Percentiles rank a stretch among this genome's conserved stretches.
Evolutionary conservation across 1,140 invertebrate species (phyloP).

Genomic region (Acromyrmex echinatior): DNA sequence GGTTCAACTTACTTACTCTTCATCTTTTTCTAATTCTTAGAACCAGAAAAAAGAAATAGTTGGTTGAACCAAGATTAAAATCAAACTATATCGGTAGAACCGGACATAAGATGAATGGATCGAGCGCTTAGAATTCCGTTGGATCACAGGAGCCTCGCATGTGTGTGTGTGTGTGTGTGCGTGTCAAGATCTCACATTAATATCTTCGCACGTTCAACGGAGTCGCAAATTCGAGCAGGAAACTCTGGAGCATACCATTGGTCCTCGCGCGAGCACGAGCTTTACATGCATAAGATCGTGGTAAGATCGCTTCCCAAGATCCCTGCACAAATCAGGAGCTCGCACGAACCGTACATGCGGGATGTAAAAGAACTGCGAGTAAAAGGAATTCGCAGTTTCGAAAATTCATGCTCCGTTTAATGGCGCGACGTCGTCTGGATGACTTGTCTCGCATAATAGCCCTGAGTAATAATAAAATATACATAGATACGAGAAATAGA

Average conservation of each 20-base stretch:
- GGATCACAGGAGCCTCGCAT: background rate
- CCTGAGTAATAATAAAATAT: conserved; percentile 10
- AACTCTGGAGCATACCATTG: background rate
- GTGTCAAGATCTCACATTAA: conserved; percentile 23
- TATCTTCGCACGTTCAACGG: conserved; percentile 12
- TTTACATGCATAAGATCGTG: conserved; percentile 36
- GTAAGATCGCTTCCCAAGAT: background rate
- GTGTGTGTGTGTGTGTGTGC: background rate
- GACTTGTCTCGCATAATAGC: conserved; percentile 30
- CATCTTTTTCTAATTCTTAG: too few species aligned
- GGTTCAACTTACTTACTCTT: too few species aligned
- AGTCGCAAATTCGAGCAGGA: conserved; percentile 27
- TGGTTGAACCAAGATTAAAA: too few species aligned
- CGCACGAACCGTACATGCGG: background rate
- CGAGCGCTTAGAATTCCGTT: background rate
- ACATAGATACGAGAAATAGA: background rate
- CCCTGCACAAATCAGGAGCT: background rate
- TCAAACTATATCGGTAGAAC: too few species aligned
- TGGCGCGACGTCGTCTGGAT: background rate
- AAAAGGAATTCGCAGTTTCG: background rate
- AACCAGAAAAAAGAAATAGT: too few species aligned
- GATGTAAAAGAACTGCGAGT: background rate
- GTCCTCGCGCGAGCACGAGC: background rate
- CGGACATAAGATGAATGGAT: background rate
- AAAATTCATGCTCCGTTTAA: conserved; percentile 35